Conservation (phyloP, 2,797 vertebrate species). For the Acropternis orthonyx region DNA sequence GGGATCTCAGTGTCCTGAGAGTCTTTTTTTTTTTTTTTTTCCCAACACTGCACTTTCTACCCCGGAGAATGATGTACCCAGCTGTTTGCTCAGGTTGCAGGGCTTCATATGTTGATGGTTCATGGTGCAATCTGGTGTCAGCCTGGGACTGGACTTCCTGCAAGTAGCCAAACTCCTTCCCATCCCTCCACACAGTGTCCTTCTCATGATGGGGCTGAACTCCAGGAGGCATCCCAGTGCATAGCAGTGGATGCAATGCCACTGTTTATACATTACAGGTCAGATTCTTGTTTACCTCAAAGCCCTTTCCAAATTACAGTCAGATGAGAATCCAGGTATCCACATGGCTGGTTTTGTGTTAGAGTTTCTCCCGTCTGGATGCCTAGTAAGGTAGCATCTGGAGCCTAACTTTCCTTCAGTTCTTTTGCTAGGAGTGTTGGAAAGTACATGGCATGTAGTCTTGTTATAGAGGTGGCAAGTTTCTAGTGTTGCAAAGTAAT, state of each 20-base stretch:
- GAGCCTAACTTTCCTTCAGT: slow-evolving; percentile 44
- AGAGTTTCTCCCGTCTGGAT: slow-evolving; percentile 56
- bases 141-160: not conserved
- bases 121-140: not conserved
- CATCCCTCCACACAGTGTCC: not conserved
- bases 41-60: not conserved
- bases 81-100: not conserved
- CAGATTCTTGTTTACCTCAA: not conserved
- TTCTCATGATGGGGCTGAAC: not conserved
- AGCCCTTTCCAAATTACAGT: not conserved
- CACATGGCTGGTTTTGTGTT: slow-evolving; percentile 30
- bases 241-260: not conserved
- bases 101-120: not conserved
- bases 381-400: slow-evolving; percentile 26
- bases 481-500: slow-evolving; percentile 44
- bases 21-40: not conserved
- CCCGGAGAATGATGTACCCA: not conserved
- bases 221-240: not conserved
- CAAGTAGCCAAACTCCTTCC: not conserved
- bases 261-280: not conserved
- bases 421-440: slow-evolving; percentile 35
- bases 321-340: not conserved
- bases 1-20: not conserved
- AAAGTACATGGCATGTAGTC: not conserved
- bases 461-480: slow-evolving; percentile 49